A percentile compares a stretch with the other conserved stretches of the same genome.
phyloP scores from a whole-genome alignment of 2,113 vertebrate genomes.

The Ailuropoda melanoleuca region DNA sequence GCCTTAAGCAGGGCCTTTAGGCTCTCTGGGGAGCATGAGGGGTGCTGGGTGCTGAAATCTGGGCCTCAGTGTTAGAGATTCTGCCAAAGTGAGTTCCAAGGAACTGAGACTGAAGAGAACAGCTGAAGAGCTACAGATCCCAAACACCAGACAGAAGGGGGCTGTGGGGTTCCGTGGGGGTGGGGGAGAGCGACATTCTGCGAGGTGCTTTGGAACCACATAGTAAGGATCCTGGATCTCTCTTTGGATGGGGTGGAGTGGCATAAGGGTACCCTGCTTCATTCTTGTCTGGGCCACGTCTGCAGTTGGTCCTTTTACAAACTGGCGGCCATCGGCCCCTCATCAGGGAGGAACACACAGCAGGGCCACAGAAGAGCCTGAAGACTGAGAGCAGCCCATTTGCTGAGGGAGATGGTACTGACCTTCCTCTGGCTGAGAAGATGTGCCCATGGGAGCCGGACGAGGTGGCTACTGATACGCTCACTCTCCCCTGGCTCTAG shows the following conservation, averaged over 20 bases:
- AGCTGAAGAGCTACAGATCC: neutral
- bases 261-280: fast-evolving
- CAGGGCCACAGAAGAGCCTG: neutral
- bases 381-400: neutral
- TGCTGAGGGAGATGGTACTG: neutral
- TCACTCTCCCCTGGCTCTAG: too few species aligned
- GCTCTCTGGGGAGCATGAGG: neutral
- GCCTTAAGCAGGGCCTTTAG: neutral
- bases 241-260: neutral
- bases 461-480: too few species aligned
- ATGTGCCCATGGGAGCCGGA: neutral
- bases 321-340: neutral
- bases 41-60: neutral
- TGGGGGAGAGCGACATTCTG: too few species aligned
- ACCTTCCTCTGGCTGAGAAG: neutral
- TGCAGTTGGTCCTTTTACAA: neutral
- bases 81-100: neutral
- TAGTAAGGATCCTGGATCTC: neutral
- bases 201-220: neutral
- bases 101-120: neutral
- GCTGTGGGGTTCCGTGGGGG: neutral
- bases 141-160: neutral
- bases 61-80: neutral
- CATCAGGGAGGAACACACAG: neutral
- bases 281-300: neutral